phyloP scores from a whole-genome alignment of 2,888 invertebrate species.

The Papilio elwesi region DNA sequence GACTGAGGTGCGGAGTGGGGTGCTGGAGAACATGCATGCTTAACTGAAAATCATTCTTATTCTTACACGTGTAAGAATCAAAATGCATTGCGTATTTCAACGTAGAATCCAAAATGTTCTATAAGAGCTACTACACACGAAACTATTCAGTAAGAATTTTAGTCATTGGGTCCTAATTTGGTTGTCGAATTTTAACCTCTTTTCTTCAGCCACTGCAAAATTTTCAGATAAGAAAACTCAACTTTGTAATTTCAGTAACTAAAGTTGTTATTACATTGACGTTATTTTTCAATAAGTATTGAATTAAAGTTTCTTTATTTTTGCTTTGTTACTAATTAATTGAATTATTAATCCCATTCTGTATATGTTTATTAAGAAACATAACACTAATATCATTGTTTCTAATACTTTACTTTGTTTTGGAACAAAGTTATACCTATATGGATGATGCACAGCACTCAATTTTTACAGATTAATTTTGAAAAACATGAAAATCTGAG shows the following conservation, averaged over 20 bases:
- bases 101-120: constrained; percentile 77
- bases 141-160: constrained; percentile 58
- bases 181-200: constrained; percentile 62
- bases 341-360: constrained; percentile 79
- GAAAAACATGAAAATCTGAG: no score
- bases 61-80: constrained; percentile 50
- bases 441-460: no score
- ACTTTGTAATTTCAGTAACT: constrained; percentile 65
- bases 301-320: constrained; percentile 82
- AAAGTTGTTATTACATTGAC: constrained; percentile 69
- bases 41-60: constrained; percentile 58
- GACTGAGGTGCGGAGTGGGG: constrained; percentile 66
- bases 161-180: constrained; percentile 61
- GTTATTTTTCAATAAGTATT: constrained; percentile 71
- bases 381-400: constrained; percentile 54
- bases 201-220: constrained; percentile 78
- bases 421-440: neutral
- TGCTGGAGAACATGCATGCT: constrained; percentile 51
- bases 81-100: constrained; percentile 54
- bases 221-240: constrained; percentile 72
- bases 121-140: constrained; percentile 60
- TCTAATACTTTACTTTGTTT: neutral
- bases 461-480: no score
- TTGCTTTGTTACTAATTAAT: constrained; percentile 78
- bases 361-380: constrained; percentile 72